Evolutionary conservation across 2,113 vertebrate species (phyloP), one percentile per base, ranked within the genome.

Genomic region (Myotis yumanensis): DNA sequence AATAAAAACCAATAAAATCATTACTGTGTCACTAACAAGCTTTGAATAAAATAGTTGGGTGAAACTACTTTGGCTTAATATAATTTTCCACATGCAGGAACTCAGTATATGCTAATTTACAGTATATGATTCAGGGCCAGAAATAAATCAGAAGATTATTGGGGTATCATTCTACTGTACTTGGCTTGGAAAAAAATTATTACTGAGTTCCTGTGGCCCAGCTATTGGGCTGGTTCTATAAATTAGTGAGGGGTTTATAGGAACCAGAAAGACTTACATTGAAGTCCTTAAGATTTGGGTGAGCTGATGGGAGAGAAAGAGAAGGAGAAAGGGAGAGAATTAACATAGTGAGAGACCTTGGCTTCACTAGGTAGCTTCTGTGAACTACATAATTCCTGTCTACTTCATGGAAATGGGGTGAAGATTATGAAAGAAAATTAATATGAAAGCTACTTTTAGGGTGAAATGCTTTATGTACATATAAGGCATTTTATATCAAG

Each of bases 1-100:
- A 83, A 91, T 54, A 95, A 90, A 95, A 83, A 37, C 23, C 71
- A 87, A 11, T 77, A n/a, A 66, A 87, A 71, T 90, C 30, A 80
- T 68, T 79, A 72, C 4, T 80, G 68, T 59, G n/a, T 64, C 69
- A 90, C 46, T 59, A 88, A 83, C 7, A 94, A 79, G 62, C 16
- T 87, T 94, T 94, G 94, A 84, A 92, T 51, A 73, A 82, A 81
- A 11, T 2, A 17, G 1, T 86, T 37, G 25, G 5, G 35, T 43
- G 46, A 91, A 73, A 76, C 2, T 59, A 77, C 54, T 90, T 91
- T 87, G 91, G 54, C 11, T 79, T 76, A 59, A 68, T 80, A 18
- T 43, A 89, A 89, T 66, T 94, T 89, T 90, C 90, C 79, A 93
- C 32, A 35, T 1, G 14, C 0, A 43, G 30, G 35, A 25, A 75